phyloP scores from a whole-genome alignment of 2,888 invertebrate species.

The Agrochola lychnidis region DNA sequence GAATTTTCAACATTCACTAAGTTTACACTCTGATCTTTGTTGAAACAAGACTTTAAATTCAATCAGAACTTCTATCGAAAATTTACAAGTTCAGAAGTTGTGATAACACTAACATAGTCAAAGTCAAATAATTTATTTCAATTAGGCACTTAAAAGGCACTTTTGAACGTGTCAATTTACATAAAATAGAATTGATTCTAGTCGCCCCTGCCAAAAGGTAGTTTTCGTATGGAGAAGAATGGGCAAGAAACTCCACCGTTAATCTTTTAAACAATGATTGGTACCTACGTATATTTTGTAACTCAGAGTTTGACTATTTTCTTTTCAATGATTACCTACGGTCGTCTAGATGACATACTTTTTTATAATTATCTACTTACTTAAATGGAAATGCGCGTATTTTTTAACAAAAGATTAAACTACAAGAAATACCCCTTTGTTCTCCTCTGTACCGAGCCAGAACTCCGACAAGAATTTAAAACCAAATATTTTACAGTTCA shows the following conservation, averaged over 20 bases:
- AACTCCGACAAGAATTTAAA: slow-evolving; percentile 18
- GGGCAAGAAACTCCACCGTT: too few relatives aligned
- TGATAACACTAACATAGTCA: neutral
- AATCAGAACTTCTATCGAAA: slow-evolving; percentile 35
- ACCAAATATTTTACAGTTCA: slow-evolving; percentile 24
- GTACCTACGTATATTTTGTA: neutral
- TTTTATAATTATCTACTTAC: neutral
- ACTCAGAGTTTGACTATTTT: neutral
- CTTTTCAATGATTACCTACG: neutral
- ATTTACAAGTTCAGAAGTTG: slow-evolving; percentile 26
- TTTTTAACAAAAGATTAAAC: neutral
- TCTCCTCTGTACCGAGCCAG: neutral
- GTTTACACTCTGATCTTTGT: slow-evolving; percentile 48
- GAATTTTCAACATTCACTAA: slow-evolving; percentile 45
- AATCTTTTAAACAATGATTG: too few relatives aligned
- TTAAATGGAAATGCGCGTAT: neutral
- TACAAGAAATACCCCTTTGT: neutral
- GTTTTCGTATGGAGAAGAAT: too few relatives aligned
- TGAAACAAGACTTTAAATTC: slow-evolving; percentile 55
- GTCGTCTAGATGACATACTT: neutral
- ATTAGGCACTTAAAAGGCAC: too few relatives aligned
- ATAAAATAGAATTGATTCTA: too few relatives aligned
- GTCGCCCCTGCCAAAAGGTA: too few relatives aligned
- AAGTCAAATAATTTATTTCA: too few relatives aligned
- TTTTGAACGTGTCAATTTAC: too few relatives aligned